A percentile compares a stretch with the other conserved stretches of the same genome.
phyloP scores from a whole-genome alignment of 2,113 vertebrate species.

The Percopsis transmontana region DNA sequence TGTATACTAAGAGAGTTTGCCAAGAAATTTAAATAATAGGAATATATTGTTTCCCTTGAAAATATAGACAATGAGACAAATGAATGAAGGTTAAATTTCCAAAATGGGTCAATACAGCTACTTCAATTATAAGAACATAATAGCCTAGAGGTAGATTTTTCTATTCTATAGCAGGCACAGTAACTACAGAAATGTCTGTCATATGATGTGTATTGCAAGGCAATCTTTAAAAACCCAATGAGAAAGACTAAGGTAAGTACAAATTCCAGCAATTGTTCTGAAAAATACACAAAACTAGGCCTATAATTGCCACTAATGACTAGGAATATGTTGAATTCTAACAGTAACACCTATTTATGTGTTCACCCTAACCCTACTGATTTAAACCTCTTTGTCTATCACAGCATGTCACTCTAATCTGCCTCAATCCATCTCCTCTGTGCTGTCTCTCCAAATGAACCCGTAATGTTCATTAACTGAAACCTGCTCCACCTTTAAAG shows the following conservation, averaged over 20 bases:
- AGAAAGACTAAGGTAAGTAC: background rate
- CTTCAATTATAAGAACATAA: constrained; percentile 13
- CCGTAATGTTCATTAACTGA: background rate
- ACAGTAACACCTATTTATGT: background rate
- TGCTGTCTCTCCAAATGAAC: background rate
- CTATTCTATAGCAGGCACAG: constrained; percentile 5
- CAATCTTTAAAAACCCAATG: background rate
- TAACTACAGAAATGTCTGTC: constrained; percentile 1
- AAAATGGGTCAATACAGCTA: constrained; percentile 1
- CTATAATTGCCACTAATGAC: background rate
- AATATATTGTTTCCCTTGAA: constrained; percentile 7
- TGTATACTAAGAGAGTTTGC: constrained; percentile 8
- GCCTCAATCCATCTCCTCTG: constrained; percentile 3
- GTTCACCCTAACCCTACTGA: background rate
- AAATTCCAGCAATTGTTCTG: background rate
- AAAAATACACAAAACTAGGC: background rate
- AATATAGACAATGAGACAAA: constrained; percentile 1
- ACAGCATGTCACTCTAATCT: constrained; percentile 7
- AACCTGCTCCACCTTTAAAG: background rate
- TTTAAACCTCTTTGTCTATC: background rate
- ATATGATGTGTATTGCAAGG: background rate
- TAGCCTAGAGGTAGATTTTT: constrained; percentile 1
- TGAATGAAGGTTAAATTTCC: constrained; percentile 5
- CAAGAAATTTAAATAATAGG: background rate
- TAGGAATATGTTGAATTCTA: background rate